A percentile compares a stretch with the other conserved stretches of the same genome.
These are phyloP conservation scores for Fregetta grallaria DNA, from an alignment of 2,113 vertebrate species.

Conservation along the genomic window DNA sequence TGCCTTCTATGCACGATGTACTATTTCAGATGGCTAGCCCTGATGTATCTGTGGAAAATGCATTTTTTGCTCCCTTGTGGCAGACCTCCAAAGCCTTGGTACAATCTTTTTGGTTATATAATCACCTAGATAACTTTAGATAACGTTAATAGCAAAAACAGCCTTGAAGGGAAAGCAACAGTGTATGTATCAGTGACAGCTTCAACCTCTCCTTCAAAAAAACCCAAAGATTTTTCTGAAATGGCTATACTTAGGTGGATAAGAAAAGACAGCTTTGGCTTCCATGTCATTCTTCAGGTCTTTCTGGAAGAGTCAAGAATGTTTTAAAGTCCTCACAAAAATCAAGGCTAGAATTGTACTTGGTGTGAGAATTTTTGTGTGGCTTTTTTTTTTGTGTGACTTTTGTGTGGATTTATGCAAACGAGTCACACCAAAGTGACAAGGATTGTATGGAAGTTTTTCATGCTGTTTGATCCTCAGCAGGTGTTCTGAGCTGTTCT, in stretches of 20 bases:
- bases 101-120: not conserved
- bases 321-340: not conserved
- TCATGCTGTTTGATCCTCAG: not conserved
- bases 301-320: not conserved
- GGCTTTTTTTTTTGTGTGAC: not conserved
- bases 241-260: not conserved
- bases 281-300: not conserved
- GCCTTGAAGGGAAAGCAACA: not conserved
- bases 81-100: not conserved
- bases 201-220: not conserved
- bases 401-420: not conserved
- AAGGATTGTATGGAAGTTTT: not conserved
- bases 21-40: not conserved
- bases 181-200: not conserved
- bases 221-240: fast-evolving
- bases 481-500: not conserved
- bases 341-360: not conserved
- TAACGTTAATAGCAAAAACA: not conserved
- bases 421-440: not conserved
- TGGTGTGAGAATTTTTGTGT: not conserved
- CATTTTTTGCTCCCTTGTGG: not conserved
- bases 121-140: not conserved
- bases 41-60: not conserved
- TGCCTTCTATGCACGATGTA: not conserved
- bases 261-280: not conserved